phyloP scores from a whole-genome alignment of 2,888 invertebrate species.

The Erebia ligea region DNA sequence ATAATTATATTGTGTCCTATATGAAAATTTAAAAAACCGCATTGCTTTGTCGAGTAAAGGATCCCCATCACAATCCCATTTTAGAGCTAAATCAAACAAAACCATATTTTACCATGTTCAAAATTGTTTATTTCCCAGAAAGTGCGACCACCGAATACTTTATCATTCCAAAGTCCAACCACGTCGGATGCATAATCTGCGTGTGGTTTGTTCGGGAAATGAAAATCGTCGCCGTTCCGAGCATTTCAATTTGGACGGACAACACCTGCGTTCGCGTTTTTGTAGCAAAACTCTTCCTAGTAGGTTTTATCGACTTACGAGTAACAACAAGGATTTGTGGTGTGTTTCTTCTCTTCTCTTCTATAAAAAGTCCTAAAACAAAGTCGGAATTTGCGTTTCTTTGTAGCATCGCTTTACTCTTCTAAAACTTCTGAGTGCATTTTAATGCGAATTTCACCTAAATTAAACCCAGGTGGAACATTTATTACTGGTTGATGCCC shows the following conservation, averaged over 20 bases:
- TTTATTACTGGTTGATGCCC: too few relatives aligned
- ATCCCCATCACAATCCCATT: not conserved
- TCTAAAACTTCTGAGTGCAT: not conserved
- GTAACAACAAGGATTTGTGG: slow-evolving; percentile 7
- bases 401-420: too few relatives aligned
- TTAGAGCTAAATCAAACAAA: not conserved
- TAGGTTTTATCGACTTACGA: slow-evolving; percentile 42
- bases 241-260: slow-evolving; percentile 64
- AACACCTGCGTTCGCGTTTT: slow-evolving; percentile 61
- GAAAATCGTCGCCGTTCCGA: slow-evolving; percentile 62
- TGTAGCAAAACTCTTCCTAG: slow-evolving; percentile 50
- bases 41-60: not conserved
- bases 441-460: too few relatives aligned
- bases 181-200: slow-evolving; percentile 38
- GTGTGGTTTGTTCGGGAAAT: slow-evolving; percentile 49
- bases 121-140: slow-evolving; percentile 25
- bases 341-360: not conserved
- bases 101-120: not conserved
- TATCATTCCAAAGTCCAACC: slow-evolving; percentile 27
- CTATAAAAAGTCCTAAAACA: too few relatives aligned
- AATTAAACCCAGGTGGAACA: too few relatives aligned
- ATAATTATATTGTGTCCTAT: too few relatives aligned
- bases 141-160: slow-evolving; percentile 20
- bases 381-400: too few relatives aligned
- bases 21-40: too few relatives aligned